Evolutionary conservation across 2,797 vertebrate genomes (phyloP).

Genomic region (Arctocebus calabarensis): DNA sequence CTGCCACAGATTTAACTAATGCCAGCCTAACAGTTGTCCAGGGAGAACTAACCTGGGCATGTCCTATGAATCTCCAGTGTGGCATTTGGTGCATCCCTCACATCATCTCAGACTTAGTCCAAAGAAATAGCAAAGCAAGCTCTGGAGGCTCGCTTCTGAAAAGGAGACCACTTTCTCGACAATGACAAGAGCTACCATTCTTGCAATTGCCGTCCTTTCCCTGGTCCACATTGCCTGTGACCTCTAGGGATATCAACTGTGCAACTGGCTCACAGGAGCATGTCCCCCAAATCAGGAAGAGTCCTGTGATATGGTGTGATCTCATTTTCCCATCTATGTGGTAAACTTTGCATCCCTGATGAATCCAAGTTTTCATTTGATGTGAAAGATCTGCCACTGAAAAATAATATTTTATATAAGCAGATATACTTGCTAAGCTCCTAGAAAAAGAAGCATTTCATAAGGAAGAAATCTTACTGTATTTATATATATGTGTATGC

Average conservation of each 20-base stretch:
- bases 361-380: constrained; percentile 68
- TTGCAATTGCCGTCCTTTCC: background rate
- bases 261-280: background rate
- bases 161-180: background rate
- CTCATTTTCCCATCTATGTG: constrained; percentile 51
- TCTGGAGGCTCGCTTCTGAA: background rate
- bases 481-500: no score
- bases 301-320: background rate
- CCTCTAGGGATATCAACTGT: background rate
- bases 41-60: background rate
- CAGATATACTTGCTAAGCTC: background rate
- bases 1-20: background rate
- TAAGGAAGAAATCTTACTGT: background rate
- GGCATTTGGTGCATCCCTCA: background rate
- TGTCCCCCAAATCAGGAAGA: background rate
- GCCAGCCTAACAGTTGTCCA: background rate
- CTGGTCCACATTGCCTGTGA: background rate
- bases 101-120: background rate
- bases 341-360: constrained; percentile 57
- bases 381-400: constrained; percentile 81
- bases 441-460: background rate
- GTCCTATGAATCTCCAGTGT: background rate
- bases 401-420: constrained; percentile 56
- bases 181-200: background rate
- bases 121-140: background rate